Conservation (phyloP, 1,140 invertebrate species). For the Brachionus asplanchnoidis region DNA sequence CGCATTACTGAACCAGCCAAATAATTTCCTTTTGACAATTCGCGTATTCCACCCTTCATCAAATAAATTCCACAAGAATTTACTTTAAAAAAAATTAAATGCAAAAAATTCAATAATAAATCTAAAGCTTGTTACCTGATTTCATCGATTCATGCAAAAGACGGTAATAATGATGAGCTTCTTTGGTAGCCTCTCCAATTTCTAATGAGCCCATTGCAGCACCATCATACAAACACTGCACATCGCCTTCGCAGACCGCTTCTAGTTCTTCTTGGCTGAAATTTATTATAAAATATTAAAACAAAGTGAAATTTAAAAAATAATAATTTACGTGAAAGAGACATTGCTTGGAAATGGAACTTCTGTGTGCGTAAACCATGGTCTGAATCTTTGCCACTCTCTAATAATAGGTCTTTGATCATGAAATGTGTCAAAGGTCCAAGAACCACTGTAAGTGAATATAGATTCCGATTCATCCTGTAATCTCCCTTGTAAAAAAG, state of each 20-base stretch:
- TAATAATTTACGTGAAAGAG: background rate
- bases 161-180: constrained; percentile 29
- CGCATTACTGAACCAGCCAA: constrained; percentile 27
- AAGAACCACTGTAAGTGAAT: constrained; percentile 38
- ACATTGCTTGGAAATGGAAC: constrained; percentile 42
- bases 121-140: background rate
- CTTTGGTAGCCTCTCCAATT: constrained; percentile 31
- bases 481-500: background rate
- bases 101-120: background rate
- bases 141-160: constrained; percentile 40
- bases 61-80: constrained; percentile 41
- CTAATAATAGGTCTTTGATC: constrained; percentile 20
- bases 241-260: background rate
- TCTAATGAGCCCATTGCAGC: constrained; percentile 38
- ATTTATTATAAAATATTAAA: background rate
- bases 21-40: constrained; percentile 39
- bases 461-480: constrained; percentile 33
- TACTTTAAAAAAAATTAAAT: constrained; percentile 4
- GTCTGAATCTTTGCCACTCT: constrained; percentile 37
- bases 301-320: background rate
- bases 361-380: constrained; percentile 37
- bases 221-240: constrained; percentile 31
- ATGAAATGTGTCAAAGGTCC: constrained; percentile 41
- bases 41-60: constrained; percentile 21
- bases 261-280: constrained; percentile 10